Evolutionary conservation across 1,140 invertebrate genomes (phyloP).

Genomic region (Acromyrmex charruanus): DNA sequence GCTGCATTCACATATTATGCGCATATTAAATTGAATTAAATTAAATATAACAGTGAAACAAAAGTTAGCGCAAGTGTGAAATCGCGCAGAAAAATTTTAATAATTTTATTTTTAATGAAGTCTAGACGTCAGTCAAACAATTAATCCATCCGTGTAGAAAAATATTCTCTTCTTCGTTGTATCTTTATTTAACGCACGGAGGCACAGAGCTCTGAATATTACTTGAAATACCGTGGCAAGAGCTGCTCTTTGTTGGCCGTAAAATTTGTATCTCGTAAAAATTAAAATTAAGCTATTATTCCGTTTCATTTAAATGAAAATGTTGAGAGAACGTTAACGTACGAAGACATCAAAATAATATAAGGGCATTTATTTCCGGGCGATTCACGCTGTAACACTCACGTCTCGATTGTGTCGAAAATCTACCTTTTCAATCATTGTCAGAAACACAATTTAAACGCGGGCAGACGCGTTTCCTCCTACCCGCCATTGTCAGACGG

Average conservation of each 20-base stretch:
- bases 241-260: neutral
- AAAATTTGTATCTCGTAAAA: conserved; percentile 12
- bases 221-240: neutral
- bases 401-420: conserved; percentile 35
- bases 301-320: neutral
- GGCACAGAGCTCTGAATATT: neutral
- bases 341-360: conserved; percentile 11
- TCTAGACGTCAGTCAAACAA: conserved; percentile 15
- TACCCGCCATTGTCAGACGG: conserved; percentile 41
- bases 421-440: conserved; percentile 60
- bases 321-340: neutral
- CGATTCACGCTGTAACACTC: neutral
- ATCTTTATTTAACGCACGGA: neutral
- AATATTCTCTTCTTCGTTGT: neutral
- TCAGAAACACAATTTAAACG: conserved; percentile 58
- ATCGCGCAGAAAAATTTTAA: conserved; percentile 1
- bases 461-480: conserved; percentile 34
- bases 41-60: neutral
- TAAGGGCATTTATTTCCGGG: conserved; percentile 15
- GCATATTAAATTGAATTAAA: neutral
- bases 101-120: conserved; percentile 61
- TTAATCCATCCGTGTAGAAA: neutral
- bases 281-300: conserved; percentile 9
- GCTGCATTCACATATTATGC: conserved; percentile 8
- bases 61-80: neutral